These are phyloP conservation scores for Apistogramma diplotaenia DNA, from an alignment of 2,113 vertebrate species.

Conservation along the genomic window DNA sequence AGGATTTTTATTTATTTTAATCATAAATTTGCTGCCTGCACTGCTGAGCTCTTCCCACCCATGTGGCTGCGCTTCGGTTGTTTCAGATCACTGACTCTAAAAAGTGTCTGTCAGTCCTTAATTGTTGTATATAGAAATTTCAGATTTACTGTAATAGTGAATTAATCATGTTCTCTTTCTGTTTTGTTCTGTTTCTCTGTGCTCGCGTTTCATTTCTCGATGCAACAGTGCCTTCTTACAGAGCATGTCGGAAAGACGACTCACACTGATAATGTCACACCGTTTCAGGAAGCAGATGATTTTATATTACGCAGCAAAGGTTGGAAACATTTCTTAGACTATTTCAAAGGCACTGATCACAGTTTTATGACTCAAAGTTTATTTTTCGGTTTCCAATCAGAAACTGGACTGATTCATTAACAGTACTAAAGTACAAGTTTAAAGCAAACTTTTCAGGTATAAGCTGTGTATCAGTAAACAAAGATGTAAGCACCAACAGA, in stretches of 20 bases:
- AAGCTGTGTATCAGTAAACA: not conserved
- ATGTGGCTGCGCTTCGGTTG: not conserved
- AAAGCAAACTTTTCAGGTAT: constrained; percentile 26
- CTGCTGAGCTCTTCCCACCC: not conserved
- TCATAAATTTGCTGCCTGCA: not conserved
- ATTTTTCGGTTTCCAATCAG: not conserved
- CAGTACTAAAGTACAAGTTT: not conserved
- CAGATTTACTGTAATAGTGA: not conserved
- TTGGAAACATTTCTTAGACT: not conserved
- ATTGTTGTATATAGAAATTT: not conserved
- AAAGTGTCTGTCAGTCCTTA: not conserved
- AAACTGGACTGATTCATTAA: not conserved
- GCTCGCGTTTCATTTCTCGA: not conserved
- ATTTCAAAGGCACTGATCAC: not conserved
- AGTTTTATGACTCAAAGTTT: not conserved
- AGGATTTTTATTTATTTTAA: not conserved
- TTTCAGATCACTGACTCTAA: not conserved
- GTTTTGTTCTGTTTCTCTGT: not conserved
- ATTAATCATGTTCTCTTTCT: not conserved
- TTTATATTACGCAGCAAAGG: not conserved
- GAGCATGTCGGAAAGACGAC: not conserved
- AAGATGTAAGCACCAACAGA: not conserved
- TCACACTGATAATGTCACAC: not conserved
- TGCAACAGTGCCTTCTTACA: constrained; percentile 59
- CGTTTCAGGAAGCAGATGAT: not conserved